phyloP scores from a whole-genome alignment of 2,888 invertebrate species.

The Helobdella robusta region DNA sequence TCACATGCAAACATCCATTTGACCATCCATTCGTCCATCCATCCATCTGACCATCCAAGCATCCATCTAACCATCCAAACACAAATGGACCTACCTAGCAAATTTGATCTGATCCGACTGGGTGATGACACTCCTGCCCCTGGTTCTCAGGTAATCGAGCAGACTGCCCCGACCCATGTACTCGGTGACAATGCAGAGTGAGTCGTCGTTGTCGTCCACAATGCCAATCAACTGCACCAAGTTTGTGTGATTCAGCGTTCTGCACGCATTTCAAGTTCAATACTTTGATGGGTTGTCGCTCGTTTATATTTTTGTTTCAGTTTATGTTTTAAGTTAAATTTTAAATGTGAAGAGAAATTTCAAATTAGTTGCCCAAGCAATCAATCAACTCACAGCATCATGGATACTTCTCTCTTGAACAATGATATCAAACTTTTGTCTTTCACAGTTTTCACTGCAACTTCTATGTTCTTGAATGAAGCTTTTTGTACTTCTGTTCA shows the following conservation, averaged over 20 bases:
- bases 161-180: constrained; percentile 66
- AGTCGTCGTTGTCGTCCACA: constrained; percentile 63
- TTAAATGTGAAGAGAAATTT: too few species aligned
- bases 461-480: constrained; percentile 61
- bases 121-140: constrained; percentile 88
- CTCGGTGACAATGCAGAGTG: constrained; percentile 41
- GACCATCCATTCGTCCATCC: too few species aligned
- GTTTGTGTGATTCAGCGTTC: constrained; percentile 86
- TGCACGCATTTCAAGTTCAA: too few species aligned
- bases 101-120: constrained; percentile 75
- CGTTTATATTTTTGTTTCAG: not conserved
- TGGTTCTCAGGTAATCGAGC: constrained; percentile 88
- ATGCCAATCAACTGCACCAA: constrained; percentile 89
- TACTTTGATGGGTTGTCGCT: too few species aligned
- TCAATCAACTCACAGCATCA: constrained; percentile 78
- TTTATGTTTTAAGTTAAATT: not conserved
- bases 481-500: constrained; percentile 77
- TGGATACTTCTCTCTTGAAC: constrained; percentile 86
- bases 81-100: not conserved
- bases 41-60: too few species aligned
- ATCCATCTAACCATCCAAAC: not conserved
- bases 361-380: too few species aligned
- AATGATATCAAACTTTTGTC: constrained; percentile 83
- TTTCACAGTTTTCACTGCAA: constrained; percentile 94
- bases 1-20: too few species aligned